These are phyloP conservation scores for Blastobasis lacticolella DNA, from an alignment of 2,888 invertebrate genomes.

Conservation along the genomic window DNA sequence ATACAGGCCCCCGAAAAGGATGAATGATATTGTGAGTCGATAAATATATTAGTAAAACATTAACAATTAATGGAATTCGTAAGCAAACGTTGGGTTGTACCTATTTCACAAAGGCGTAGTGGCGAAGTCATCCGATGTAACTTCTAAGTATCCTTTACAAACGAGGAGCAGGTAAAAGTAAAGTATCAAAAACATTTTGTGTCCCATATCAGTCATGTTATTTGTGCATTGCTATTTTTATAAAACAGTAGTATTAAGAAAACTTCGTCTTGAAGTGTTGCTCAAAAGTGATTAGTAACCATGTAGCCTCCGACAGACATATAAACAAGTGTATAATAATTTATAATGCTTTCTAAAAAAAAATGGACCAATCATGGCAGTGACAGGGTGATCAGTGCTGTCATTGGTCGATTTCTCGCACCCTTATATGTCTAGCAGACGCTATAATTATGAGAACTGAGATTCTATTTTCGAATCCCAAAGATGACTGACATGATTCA, in stretches of 20 bases:
- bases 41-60: too few relatives aligned
- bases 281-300: slow-evolving; percentile 65
- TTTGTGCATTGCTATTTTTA: slow-evolving; percentile 68
- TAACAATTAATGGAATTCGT: slow-evolving; percentile 37
- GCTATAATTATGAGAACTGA: slow-evolving; percentile 52
- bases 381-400: slow-evolving; percentile 61
- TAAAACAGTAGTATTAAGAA: slow-evolving; percentile 52
- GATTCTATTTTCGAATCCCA: slow-evolving; percentile 53
- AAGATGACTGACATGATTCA: slow-evolving; percentile 10
- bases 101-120: slow-evolving; percentile 37
- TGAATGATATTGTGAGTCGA: slow-evolving; percentile 12
- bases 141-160: slow-evolving; percentile 17
- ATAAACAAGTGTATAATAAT: slow-evolving; percentile 65
- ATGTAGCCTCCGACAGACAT: slow-evolving; percentile 71
- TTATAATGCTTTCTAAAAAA: slow-evolving; percentile 48
- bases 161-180: slow-evolving; percentile 54
- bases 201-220: slow-evolving; percentile 71
- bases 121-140: slow-evolving; percentile 50
- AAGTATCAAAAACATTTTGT: slow-evolving; percentile 71
- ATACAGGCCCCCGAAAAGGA: slow-evolving; percentile 17
- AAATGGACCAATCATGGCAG: slow-evolving; percentile 74
- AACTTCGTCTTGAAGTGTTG: slow-evolving; percentile 70
- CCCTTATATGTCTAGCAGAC: slow-evolving; percentile 68
- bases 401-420: slow-evolving; percentile 69
- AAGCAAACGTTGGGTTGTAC: slow-evolving; percentile 32